Base-by-base conservation (phyloP, 2,113 vertebrate genomes). In the Polypterus senegalus region DNA sequence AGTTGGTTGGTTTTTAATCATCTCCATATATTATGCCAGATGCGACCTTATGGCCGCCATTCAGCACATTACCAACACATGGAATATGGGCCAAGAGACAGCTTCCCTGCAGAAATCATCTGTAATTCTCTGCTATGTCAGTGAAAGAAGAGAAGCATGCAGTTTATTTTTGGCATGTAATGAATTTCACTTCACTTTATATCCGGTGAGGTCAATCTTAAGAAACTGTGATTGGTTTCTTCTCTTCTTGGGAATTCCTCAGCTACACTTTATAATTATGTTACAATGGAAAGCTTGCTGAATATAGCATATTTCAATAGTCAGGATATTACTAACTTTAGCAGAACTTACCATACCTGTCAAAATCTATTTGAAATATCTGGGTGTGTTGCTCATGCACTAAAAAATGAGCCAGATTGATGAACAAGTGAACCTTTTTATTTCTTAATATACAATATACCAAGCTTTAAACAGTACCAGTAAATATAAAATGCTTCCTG, bases 161-260 rank as follows among this genome's bases (percentile, higher is more conserved):
- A 5, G 58, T 66, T 67, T 82, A 82, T 83, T 83, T 83, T 82
- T 81, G 81, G 77, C 75, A 64, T 66, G 60, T 77, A 76, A 80
- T 83, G 74, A 81, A 83, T 80, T 77, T 80, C 72, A 61, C 70
- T 57, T 59, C 9, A 44, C 65, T 71, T 70, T 70, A 70, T 65
- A 67, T 71, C 66, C 63, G 61, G 47, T 61, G 55, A 63, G 48
- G 65, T 70, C 67, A 70, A 61, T 66, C 63, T 57, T 60, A 55
- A 58, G 55, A 55, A 55, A 27, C 54, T 55, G 54, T 55, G 5
- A 9, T 55, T 11, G 54, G 54, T 58, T 27, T 58, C 8, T 58
- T 45, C 27, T 58, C 56, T 58, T 58, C 44, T 58, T 7, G 27
- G 56, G 43, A 58, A 58, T 43, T 45, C 43, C 54, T 11, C n/a